A percentile compares a stretch with the other conserved stretches of the same genome.
These are phyloP conservation scores for Notodonta dromedarius DNA, from an alignment of 2,888 invertebrate species.

Conservation along the genomic window DNA sequence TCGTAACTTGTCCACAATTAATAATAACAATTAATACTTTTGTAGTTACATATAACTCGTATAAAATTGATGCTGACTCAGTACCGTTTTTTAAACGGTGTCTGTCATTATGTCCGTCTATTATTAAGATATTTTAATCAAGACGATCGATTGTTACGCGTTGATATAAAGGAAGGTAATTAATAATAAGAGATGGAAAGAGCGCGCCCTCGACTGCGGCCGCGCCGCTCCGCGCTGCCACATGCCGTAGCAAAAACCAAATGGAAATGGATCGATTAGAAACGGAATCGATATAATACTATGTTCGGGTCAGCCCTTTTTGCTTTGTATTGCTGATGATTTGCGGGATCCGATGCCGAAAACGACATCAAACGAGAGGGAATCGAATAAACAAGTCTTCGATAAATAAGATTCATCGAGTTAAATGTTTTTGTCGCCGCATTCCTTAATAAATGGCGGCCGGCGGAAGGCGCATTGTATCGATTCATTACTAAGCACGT, in stretches of 20 bases:
- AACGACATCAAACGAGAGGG: conserved; percentile 46
- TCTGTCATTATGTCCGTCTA: conserved; percentile 67
- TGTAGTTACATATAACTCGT: not conserved
- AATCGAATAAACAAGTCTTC: conserved; percentile 48
- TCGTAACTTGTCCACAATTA: not conserved
- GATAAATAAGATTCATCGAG: conserved; percentile 41
- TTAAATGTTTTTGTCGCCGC: conserved; percentile 31
- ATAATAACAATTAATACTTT: not conserved
- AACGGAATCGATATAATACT: conserved; percentile 72
- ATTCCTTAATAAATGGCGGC: conserved; percentile 15
- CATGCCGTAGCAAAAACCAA: conserved; percentile 79
- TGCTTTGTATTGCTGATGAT: conserved; percentile 66
- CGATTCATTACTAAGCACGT: not conserved
- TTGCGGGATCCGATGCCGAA: conserved; percentile 56
- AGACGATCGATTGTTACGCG: conserved; percentile 75
- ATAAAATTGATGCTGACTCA: conserved; percentile 49
- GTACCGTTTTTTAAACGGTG: conserved; percentile 50
- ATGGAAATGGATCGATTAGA: conserved; percentile 78
- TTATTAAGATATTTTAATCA: conserved; percentile 83
- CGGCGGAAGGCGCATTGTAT: conserved; percentile 5
- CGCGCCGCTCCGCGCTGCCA: conserved; percentile 49
- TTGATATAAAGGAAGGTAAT: conserved; percentile 79
- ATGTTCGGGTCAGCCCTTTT: conserved; percentile 71
- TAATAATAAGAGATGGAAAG: conserved; percentile 76
- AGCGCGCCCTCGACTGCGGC: conserved; percentile 39